These are phyloP conservation scores for Zingel zingel DNA, from an alignment of 2,113 vertebrate genomes.

Conservation along the genomic window DNA sequence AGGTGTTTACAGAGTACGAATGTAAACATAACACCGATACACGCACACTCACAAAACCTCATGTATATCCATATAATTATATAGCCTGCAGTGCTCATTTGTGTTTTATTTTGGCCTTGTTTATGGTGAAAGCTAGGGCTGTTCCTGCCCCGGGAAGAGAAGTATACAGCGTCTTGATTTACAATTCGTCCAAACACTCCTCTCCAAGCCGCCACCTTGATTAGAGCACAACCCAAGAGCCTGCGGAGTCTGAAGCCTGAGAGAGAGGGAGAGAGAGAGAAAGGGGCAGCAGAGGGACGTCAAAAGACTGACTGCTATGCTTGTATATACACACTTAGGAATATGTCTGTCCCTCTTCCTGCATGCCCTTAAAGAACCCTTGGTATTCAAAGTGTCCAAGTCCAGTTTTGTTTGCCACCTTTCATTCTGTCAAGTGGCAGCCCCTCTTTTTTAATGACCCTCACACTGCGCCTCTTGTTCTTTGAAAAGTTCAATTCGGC, in stretches of 20 bases:
- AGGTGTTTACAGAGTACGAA: conserved; percentile 57
- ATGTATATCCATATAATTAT: conserved; percentile 22
- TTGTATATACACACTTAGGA: conserved; percentile 31
- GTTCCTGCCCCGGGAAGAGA: conserved; percentile 3
- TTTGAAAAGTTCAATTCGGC: conserved; percentile 70
- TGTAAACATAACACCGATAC: conserved; percentile 37
- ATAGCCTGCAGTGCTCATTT: conserved; percentile 16
- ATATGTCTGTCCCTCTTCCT: conserved; percentile 30
- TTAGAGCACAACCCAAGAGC: conserved; percentile 37
- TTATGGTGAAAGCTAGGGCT: background rate
- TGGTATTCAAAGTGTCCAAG: conserved; percentile 17
- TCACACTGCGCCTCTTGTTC: conserved; percentile 48
- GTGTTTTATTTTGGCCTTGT: conserved; percentile 17
- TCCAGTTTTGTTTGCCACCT: conserved; percentile 42
- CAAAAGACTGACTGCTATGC: conserved; percentile 28
- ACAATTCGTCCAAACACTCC: conserved; percentile 18
- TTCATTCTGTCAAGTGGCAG: conserved; percentile 56
- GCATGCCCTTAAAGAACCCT: conserved; percentile 22
- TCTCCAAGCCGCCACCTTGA: conserved; percentile 39
- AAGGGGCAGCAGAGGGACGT: conserved; percentile 12
- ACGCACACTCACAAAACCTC: background rate
- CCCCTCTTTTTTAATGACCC: conserved; percentile 65
- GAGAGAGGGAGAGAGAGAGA: background rate
- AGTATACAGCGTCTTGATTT: conserved; percentile 25
- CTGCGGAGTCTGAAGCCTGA: background rate